These are phyloP conservation scores for Aplodontia rufa DNA, from an alignment of 2,113 vertebrate genomes.

Conservation along the genomic window DNA sequence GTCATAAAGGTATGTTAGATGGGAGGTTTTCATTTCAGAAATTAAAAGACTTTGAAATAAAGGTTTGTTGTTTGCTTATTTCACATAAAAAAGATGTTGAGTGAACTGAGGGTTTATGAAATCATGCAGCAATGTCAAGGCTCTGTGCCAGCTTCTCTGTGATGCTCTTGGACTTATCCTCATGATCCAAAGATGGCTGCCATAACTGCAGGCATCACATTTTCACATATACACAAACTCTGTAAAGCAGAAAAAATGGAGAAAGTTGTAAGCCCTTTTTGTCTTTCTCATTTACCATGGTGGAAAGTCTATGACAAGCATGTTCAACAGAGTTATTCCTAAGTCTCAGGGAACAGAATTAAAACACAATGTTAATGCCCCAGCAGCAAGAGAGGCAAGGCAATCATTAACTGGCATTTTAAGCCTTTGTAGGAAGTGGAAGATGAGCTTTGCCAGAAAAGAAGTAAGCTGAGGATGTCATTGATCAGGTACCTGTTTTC, in stretches of 20 bases:
- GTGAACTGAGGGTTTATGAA: not conserved
- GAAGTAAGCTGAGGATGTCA: not conserved
- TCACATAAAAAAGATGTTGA: not conserved
- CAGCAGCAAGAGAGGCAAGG: not conserved
- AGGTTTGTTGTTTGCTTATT: not conserved
- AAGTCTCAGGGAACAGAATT: not conserved
- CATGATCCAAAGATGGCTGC: not conserved
- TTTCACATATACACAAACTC: not conserved
- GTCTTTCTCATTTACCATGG: not conserved
- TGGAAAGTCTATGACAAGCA: not conserved
- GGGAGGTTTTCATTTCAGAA: not conserved
- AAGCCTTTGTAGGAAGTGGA: not conserved
- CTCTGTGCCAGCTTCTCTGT: not conserved
- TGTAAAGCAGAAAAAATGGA: not conserved
- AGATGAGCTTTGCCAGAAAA: not conserved
- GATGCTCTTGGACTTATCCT: not conserved
- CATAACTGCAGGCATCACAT: not conserved
- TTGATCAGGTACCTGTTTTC: not conserved
- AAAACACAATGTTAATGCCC: not conserved
- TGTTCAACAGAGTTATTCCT: not conserved
- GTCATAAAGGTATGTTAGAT: not conserved
- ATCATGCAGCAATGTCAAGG: not conserved
- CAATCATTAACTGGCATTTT: not conserved
- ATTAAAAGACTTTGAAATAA: not conserved
- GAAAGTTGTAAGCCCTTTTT: not conserved